Evolutionary conservation across 2,797 vertebrate genomes (phyloP).

Genomic region (Falco cherrug): DNA sequence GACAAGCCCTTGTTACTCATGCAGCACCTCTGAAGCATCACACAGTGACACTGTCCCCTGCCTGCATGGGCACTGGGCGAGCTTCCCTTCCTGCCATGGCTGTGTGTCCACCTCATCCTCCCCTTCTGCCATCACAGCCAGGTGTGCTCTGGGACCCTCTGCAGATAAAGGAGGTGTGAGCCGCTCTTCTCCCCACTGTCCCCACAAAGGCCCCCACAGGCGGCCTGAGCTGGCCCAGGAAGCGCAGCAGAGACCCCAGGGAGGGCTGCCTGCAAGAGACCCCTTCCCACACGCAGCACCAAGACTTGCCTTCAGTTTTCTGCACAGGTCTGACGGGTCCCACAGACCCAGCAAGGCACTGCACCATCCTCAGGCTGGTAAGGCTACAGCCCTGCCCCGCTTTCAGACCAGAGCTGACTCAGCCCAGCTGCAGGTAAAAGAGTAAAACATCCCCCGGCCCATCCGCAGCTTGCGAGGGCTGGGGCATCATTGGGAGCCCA

Average conservation of each 20-base stretch:
- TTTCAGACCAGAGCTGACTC: no score
- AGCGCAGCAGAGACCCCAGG: neutral
- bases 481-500: neutral
- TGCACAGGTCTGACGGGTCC: neutral
- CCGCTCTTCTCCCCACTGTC: neutral
- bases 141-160: neutral
- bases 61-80: fast-evolving
- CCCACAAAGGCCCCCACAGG: neutral
- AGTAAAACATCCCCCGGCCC: neutral
- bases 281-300: neutral
- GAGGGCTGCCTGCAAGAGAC: neutral
- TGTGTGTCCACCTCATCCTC: neutral
- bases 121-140: neutral
- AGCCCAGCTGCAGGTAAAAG: neutral
- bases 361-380: neutral
- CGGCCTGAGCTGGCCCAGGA: neutral
- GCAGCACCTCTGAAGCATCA: neutral
- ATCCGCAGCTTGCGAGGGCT: neutral
- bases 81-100: neutral
- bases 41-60: fast-evolving
- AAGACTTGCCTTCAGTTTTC: no score
- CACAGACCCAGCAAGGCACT: neutral
- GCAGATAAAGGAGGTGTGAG: neutral
- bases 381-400: neutral
- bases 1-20: no score